Base-by-base conservation (phyloP, 2,888 invertebrate species). In the Lymantria monacha region DNA sequence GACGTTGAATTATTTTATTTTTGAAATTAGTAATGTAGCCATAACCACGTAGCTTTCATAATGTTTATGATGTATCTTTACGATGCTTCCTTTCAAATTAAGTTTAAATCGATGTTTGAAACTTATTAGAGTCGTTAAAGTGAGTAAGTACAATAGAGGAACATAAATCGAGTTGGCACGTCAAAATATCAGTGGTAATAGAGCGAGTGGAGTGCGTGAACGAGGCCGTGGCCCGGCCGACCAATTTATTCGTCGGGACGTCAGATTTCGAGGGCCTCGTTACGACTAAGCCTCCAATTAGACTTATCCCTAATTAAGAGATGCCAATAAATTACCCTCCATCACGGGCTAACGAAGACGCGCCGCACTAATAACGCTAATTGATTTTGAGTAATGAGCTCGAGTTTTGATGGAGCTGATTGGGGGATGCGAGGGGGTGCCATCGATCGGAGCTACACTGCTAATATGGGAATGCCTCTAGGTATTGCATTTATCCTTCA, bases 301-400 rank as follows among this genome's bases (percentile, higher is more conserved):
- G 92, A 92, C 92, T 91, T 92, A 92, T 91, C 92, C 92, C 92
- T 92, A 92, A 92, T 92, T 92, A 92, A 92, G 92, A 92, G 92
- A 92, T 92, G 92, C 92, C 92, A 90, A 92, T 92, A 92, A 92
- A 92, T 92, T 92, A 91, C 92, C 91, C 92, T 91, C 92, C 91
- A 91, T 91, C 92, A 91, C 86, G 86, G 89, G 76, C 88, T 91
- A 90, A 90, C 90, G 91, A 91, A 91, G 91, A 91, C 90, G 90
- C 85, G 85, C 85, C 87, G 83, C 85, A 87, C 91, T 91, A 91
- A 91, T 91, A 90, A 90, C 89, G 86, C 82, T 91, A 91, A 91
- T 91, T 91, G 91, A 90, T 91, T 90, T 91, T 91, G 91, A 91
- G 91, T 91, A 91, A 91, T 91, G 89, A 88, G 91, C 87, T 81